Percentiles rank a stretch among this genome's conserved stretches.
Evolutionary conservation across 2,888 invertebrate species (phyloP).

Genomic region (Glomeris marginata): DNA sequence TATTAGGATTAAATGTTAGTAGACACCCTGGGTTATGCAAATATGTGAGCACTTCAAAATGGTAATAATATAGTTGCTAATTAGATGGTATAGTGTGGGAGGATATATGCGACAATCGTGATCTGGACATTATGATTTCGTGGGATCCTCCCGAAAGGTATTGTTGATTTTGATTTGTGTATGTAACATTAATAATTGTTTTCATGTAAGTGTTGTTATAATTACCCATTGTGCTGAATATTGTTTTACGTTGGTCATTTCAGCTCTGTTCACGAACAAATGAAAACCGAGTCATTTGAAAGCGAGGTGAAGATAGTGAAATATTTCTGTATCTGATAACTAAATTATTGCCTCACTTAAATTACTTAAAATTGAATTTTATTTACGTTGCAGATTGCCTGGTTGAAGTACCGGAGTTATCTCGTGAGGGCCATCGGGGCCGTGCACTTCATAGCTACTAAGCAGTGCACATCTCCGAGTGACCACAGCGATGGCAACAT

Average conservation of each 20-base stretch:
- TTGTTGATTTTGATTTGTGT: not conserved
- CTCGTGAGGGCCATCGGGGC: too few relatives aligned
- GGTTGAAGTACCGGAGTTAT: too few relatives aligned
- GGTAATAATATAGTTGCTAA: too few relatives aligned
- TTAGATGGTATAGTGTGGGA: constrained; percentile 33
- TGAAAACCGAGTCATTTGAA: constrained; percentile 22
- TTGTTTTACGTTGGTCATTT: constrained; percentile 9
- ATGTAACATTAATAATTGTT: not conserved
- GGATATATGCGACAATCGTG: constrained; percentile 53
- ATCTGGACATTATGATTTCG: constrained; percentile 50
- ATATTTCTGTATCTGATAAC: not conserved
- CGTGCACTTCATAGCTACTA: too few relatives aligned
- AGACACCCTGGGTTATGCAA: too few relatives aligned
- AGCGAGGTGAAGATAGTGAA: constrained; percentile 23
- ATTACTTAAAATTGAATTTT: too few relatives aligned
- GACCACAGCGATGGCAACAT: constrained; percentile 12
- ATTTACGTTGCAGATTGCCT: too few relatives aligned
- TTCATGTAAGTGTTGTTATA: not conserved
- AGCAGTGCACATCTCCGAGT: constrained; percentile 6
- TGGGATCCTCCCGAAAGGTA: constrained; percentile 40
- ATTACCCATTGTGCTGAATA: not conserved
- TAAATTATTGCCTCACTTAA: too few relatives aligned
- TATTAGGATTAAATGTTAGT: too few relatives aligned
- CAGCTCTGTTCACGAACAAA: constrained; percentile 21
- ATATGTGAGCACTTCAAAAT: too few relatives aligned